Evolutionary conservation across 2,113 vertebrate genomes (phyloP), one percentile per base, ranked within the genome.

Genomic region (Chroicocephalus ridibundus): DNA sequence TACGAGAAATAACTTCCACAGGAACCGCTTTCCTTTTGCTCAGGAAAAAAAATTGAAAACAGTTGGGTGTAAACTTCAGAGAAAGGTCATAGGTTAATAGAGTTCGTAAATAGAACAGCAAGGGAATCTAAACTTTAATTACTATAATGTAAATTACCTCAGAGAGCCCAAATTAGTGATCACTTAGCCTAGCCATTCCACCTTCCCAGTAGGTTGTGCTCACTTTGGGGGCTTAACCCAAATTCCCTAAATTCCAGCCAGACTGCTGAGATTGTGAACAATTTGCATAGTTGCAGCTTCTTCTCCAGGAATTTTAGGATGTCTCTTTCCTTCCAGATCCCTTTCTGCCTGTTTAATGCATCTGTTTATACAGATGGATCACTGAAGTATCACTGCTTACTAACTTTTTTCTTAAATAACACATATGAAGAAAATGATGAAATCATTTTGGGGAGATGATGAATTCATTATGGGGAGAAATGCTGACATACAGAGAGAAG

Each of bases 51-150:
- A 86, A 57, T 22, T 27, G 66, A 51, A 80, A 94, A 93, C 78
- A 96, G 66, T 90, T 94, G 83, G 66, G 75, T 88, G 88, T 88
- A 93, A 95, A 94, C 91, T 95, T 96, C 80, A 95, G 78, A 95
- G 87, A 89, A 93, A 95, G 87, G 88, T 86, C 94, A 82, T 68
- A 90, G 95, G 92, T 95, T 95, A 96, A 97, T 94, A 90, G 90
- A 96, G 75, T 96, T 95, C 62, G 4, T 93, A 96, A 95, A 95
- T 83, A 92, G 89, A 96, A 88, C 86, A 96, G 79, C 91, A 86
- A 94, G 94, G 94, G 94, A 94, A 92, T 94, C 89, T 82, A 88
- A 95, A 95, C 86, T 91, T 94, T 96, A 97, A 95, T 97, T 97
- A 92, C 94, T 91, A 2, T 85, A 93, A 85, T 91, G 78, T 94